Percentiles rank a stretch among this genome's conserved stretches.
phyloP scores from a whole-genome alignment of 2,888 invertebrate species.

The Meghimatium bilineatum region DNA sequence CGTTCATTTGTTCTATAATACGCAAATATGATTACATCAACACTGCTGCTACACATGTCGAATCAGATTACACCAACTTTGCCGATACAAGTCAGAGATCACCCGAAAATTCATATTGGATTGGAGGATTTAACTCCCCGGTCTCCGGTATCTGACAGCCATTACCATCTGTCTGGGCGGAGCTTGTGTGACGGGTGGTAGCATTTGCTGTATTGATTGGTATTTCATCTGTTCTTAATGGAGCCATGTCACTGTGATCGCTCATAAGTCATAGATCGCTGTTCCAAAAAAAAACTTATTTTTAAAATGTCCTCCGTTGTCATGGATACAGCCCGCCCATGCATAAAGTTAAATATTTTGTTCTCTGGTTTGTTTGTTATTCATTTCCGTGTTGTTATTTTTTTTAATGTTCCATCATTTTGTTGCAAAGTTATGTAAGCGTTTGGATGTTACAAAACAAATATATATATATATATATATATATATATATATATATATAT shows the following conservation, averaged over 20 bases:
- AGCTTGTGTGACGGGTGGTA: not conserved
- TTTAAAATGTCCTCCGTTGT: no score
- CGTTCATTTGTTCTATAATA: not conserved
- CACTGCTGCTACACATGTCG: slow-evolving; percentile 9
- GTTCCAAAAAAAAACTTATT: not conserved
- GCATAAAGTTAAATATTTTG: no score
- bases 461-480: no score
- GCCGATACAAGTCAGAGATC: slow-evolving; percentile 6
- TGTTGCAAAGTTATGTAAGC: no score
- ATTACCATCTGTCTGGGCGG: slow-evolving; percentile 29
- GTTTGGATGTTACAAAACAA: no score
- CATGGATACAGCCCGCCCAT: no score
- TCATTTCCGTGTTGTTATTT: no score
- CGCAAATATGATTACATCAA: slow-evolving; percentile 19
- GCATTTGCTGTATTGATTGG: not conserved
- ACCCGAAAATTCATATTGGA: slow-evolving; percentile 5
- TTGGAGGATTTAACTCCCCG: not conserved
- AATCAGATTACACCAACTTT: slow-evolving; percentile 12
- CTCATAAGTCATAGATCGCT: not conserved
- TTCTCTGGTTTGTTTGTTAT: no score
- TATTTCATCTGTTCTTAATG: not conserved
- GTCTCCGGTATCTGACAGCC: not conserved
- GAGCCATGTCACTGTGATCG: not conserved
- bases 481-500: no score
- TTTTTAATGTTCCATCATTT: no score